These are phyloP conservation scores for Dromaius novaehollandiae DNA, from an alignment of 2,113 vertebrate species.

Conservation along the genomic window DNA sequence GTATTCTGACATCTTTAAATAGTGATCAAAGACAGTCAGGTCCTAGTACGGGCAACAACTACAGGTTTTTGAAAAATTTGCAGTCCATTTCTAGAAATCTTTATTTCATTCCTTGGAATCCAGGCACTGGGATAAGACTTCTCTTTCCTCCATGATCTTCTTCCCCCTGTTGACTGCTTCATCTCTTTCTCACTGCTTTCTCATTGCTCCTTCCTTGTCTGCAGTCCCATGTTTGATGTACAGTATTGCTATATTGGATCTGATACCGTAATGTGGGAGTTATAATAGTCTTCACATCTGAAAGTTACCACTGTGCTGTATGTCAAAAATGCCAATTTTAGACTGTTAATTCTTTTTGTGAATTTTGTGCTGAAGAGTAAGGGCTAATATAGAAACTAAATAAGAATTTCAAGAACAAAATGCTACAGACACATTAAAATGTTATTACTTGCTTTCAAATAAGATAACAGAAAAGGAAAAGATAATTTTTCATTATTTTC, in stretches of 20 bases:
- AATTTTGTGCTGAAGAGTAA: not conserved
- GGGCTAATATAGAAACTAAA: not conserved
- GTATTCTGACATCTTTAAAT: not conserved
- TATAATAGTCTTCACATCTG: not conserved
- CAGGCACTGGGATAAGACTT: not conserved
- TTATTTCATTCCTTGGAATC: not conserved
- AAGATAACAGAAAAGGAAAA: not conserved
- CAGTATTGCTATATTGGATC: not conserved
- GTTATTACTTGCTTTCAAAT: not conserved
- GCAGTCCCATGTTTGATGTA: not conserved
- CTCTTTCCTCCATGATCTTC: not conserved
- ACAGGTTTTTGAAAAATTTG: not conserved
- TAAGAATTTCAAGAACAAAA: not conserved
- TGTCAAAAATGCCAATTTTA: not conserved
- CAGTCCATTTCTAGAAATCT: not conserved
- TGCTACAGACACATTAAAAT: not conserved
- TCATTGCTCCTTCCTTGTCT: not conserved
- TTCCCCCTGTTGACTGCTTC: not conserved
- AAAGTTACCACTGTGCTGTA: not conserved
- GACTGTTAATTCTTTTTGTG: not conserved
- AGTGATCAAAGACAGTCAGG: not conserved
- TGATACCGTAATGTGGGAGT: not conserved
- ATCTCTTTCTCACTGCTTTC: not conserved
- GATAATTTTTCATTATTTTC: not conserved
- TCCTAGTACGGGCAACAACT: rapidly evolving